Evolutionary conservation across 2,888 invertebrate species (phyloP), one percentile per base, ranked within the genome.

Genomic region (Oscheius sp.): DNA sequence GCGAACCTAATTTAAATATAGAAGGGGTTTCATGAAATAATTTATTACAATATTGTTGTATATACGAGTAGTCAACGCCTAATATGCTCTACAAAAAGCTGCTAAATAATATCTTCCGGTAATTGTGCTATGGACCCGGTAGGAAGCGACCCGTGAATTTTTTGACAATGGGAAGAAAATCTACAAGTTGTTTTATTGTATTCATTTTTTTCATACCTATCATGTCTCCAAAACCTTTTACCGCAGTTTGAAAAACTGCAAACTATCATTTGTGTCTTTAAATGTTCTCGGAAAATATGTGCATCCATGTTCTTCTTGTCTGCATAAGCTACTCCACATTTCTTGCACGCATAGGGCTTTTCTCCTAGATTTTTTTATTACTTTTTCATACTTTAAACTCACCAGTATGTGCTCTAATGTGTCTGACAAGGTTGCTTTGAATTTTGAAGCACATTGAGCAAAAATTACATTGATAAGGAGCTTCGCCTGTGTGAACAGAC

Each of bases 251-350:
- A 32, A 41, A 62, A 44, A 2, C 70, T 67, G 33, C 80, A 80
- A 26, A 49, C 49, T 44, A 79, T 57, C 49, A 67, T 77, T 20
- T 72, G 67, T 64, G 74, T 71, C 63, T 77, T 77, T 57, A 80
- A 67, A 66, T 80, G 80, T 50, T 77, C 74, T 14, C 80, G 70
- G 68, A 70, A 82, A 8, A 82, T 72, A 70, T 82, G 82, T 9
- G 80, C 78, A 66, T 83, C 82, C 78, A 82, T 82, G 69, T 83
- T 82, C 72, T 82, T 82, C 72, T 82, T 82, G 71, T 83, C 82
- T 12, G 81, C 82, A 65, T 82, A 82, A 24, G 69, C 68, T 30
- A 65, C 54, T 8, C 78, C 81, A 67, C 82, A 82, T 62, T 81
- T 78, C 38, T 80, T 76, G 66, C 82, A 82, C 20, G 68, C 70